Conservation (phyloP, 2,797 vertebrate species). For the Pogonophryne albipinna region DNA sequence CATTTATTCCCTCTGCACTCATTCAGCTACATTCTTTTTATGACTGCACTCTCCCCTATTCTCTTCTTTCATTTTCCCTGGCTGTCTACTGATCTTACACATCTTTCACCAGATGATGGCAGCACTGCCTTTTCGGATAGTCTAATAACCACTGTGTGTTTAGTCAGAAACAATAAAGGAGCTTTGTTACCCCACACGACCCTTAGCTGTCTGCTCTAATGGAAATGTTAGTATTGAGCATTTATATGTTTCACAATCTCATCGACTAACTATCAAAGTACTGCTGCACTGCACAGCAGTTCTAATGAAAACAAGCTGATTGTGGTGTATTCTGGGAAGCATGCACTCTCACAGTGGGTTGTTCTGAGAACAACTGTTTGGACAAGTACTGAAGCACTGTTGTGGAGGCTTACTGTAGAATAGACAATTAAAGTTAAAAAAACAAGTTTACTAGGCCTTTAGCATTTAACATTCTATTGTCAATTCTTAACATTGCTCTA, state of each 20-base stretch:
- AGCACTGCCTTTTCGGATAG: slow-evolving; percentile 67
- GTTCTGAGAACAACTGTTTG: slow-evolving; percentile 52
- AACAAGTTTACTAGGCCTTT: slow-evolving; percentile 8
- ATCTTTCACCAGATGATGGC: slow-evolving; percentile 78
- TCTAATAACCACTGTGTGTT: not conserved
- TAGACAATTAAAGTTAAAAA: slow-evolving; percentile 3
- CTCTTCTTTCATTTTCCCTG: slow-evolving; percentile 10
- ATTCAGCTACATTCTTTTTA: slow-evolving; percentile 17
- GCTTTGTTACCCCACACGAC: slow-evolving; percentile 20
- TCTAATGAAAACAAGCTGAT: slow-evolving; percentile 48
- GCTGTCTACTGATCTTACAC: slow-evolving; percentile 29
- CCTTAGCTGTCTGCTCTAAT: slow-evolving; percentile 15
- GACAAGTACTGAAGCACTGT: slow-evolving; percentile 28
- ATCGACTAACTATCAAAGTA: slow-evolving; percentile 25
- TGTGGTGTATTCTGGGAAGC: slow-evolving; percentile 28
- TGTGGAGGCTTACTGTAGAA: slow-evolving; percentile 27
- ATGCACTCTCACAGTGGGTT: slow-evolving; percentile 34
- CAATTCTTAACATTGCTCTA: slow-evolving; percentile 9
- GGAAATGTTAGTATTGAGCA: slow-evolving; percentile 7
- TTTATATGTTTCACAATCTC: slow-evolving; percentile 31
- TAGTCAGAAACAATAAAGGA: not conserved
- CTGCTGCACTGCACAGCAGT: slow-evolving; percentile 38
- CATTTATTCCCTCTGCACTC: slow-evolving; percentile 20
- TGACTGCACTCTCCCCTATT: not conserved
- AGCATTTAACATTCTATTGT: not conserved